Percentiles rank a stretch among this genome's conserved stretches.
Evolutionary conservation across 2,888 invertebrate genomes (phyloP).

Genomic region (Lacanobia wlatinum): DNA sequence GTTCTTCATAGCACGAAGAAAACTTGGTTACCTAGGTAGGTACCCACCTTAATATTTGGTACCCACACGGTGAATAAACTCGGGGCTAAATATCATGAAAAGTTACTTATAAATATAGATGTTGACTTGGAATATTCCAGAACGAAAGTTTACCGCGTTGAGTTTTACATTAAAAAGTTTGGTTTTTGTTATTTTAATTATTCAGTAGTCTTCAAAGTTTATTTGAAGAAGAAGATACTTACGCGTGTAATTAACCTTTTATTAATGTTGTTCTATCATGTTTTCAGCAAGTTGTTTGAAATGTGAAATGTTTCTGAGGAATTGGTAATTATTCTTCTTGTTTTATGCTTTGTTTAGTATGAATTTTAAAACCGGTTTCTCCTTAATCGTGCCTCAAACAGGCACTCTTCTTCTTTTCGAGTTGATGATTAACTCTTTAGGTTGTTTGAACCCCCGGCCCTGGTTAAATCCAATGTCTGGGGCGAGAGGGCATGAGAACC

Average conservation of each 20-base stretch:
- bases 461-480: too few relatives aligned
- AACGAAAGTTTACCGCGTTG: slow-evolving; percentile 25
- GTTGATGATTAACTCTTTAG: too few relatives aligned
- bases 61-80: slow-evolving; percentile 25
- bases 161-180: slow-evolving; percentile 48
- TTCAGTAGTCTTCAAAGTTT: slow-evolving; percentile 37
- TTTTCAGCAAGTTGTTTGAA: slow-evolving; percentile 1
- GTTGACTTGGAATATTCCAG: slow-evolving; percentile 36
- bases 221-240: slow-evolving; percentile 38
- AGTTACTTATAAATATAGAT: slow-evolving; percentile 30
- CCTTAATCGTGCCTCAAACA: background rate
- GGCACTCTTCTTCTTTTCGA: background rate
- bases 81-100: slow-evolving; percentile 29
- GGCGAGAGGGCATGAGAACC: too few relatives aligned
- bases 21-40: slow-evolving; percentile 27
- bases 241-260: slow-evolving; percentile 31
- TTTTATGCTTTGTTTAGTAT: background rate
- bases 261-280: slow-evolving; percentile 14
- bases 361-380: background rate
- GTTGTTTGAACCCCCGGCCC: too few relatives aligned
- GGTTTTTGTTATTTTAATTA: slow-evolving; percentile 47
- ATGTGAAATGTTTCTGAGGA: background rate
- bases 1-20: slow-evolving; percentile 39
- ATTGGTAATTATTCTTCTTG: background rate
- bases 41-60: slow-evolving; percentile 27